A percentile compares a stretch with the other conserved stretches of the same genome.
phyloP scores from a whole-genome alignment of 2,888 invertebrate genomes.

The Pseudococcus jackbeardsleyi region DNA sequence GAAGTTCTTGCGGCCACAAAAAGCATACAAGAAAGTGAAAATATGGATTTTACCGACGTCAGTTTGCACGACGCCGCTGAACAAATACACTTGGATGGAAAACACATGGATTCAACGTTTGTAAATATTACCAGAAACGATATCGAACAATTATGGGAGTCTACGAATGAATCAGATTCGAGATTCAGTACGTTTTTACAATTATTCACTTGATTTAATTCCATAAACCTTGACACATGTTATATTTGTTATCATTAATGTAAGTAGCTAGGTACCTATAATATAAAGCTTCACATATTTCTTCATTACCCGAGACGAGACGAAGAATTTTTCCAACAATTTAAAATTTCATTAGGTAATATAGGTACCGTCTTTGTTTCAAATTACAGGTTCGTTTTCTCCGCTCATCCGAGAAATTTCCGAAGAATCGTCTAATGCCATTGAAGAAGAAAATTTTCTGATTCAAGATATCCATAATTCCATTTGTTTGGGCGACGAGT shows the following conservation, averaged over 20 bases:
- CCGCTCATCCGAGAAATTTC: constrained; percentile 59
- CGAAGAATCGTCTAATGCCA: constrained; percentile 38
- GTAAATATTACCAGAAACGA: constrained; percentile 57
- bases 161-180: constrained; percentile 40
- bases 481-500: constrained; percentile 59
- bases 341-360: no score
- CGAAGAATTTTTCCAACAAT: no score
- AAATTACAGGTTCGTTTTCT: constrained; percentile 52
- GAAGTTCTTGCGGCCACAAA: constrained; percentile 61
- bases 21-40: constrained; percentile 62
- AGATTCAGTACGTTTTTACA: constrained; percentile 54
- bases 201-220: no score
- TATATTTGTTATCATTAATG: no score
- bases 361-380: background rate
- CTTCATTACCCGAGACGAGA: no score
- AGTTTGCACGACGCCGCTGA: constrained; percentile 61
- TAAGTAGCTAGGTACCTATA: no score
- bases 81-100: constrained; percentile 52
- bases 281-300: no score
- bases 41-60: constrained; percentile 58
- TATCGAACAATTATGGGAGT: constrained; percentile 61
- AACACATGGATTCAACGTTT: constrained; percentile 51
- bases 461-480: constrained; percentile 63
- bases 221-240: no score
- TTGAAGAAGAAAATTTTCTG: constrained; percentile 63